These are phyloP conservation scores for Mantis religiosa DNA, from an alignment of 2,888 invertebrate species.

Conservation along the genomic window DNA sequence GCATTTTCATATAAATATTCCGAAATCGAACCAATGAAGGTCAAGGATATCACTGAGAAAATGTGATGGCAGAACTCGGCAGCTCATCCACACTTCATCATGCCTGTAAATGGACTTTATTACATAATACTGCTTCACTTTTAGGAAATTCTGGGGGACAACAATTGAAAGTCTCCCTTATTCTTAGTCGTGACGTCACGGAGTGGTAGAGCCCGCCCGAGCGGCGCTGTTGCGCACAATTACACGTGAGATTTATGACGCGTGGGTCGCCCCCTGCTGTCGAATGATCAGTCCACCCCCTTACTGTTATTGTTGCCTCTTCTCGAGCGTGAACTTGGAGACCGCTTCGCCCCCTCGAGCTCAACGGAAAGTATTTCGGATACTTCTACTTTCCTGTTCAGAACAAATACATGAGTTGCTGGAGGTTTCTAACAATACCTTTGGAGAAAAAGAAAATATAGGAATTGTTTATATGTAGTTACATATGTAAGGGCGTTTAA, in stretches of 20 bases:
- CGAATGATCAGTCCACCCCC: not conserved
- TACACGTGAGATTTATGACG: slow-evolving; percentile 2
- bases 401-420: not conserved
- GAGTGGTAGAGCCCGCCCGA: not conserved
- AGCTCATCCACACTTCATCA: not conserved
- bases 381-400: not conserved
- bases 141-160: not conserved
- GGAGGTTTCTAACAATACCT: not conserved
- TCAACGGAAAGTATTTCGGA: not conserved
- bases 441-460: no score
- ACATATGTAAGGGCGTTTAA: no score
- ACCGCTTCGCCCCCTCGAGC: not conserved
- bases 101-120: not conserved
- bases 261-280: not conserved
- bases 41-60: no score
- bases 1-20: no score
- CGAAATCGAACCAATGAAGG: no score
- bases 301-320: not conserved
- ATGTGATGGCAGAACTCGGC: no score
- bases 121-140: not conserved
- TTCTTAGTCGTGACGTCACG: not conserved
- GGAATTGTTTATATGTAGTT: no score
- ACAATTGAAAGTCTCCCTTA: not conserved
- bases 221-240: slow-evolving; percentile 11
- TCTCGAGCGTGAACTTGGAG: not conserved